A percentile compares a stretch with the other conserved stretches of the same genome.
phyloP scores from a whole-genome alignment of 2,113 vertebrate genomes.

The Mohoua ochrocephala region DNA sequence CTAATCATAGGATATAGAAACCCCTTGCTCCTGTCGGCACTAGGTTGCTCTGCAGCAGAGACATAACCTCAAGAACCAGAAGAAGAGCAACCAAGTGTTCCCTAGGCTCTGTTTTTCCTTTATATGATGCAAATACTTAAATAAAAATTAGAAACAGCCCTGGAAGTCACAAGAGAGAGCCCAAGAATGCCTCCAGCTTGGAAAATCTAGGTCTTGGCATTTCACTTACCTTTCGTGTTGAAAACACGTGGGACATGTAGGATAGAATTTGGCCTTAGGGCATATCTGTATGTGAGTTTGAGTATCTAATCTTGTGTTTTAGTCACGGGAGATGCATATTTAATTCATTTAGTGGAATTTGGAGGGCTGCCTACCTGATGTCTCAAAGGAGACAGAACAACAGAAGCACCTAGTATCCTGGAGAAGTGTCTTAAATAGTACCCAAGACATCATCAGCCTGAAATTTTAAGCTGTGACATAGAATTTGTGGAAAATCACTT shows the following conservation, averaged over 20 bases:
- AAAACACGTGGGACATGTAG: background rate
- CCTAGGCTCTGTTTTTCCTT: background rate
- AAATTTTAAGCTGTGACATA: background rate
- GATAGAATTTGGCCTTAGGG: background rate
- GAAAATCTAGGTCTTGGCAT: background rate
- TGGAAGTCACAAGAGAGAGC: background rate
- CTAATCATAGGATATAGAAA: background rate
- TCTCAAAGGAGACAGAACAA: background rate
- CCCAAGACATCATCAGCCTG: background rate
- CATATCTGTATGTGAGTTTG: background rate
- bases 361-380: background rate
- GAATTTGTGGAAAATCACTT: background rate
- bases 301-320: background rate
- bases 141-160: background rate
- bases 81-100: background rate
- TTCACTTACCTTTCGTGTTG: background rate
- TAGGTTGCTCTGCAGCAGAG: background rate
- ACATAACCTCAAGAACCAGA: background rate
- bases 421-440: background rate
- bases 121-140: background rate
- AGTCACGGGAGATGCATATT: background rate
- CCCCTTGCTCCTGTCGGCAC: background rate
- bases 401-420: background rate
- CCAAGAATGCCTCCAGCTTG: background rate
- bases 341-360: background rate